A percentile compares a stretch with the other conserved stretches of the same genome.
Evolutionary conservation across 1,140 invertebrate species (phyloP).

Genomic region (Ganaspis sp.): DNA sequence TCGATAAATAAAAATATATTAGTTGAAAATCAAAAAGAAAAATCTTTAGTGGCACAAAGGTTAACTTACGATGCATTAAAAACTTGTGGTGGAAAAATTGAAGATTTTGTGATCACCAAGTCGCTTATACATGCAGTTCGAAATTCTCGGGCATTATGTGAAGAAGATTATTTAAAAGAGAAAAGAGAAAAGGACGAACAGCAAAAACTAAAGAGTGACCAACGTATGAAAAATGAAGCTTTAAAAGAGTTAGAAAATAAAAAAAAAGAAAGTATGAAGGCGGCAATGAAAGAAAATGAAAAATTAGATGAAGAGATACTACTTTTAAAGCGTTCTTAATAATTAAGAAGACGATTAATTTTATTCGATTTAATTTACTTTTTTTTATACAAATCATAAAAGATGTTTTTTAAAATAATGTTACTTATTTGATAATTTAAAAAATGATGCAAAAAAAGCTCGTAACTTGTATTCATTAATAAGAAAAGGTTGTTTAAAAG

Average conservation of each 20-base stretch:
- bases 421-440: too few species aligned
- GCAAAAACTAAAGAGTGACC: background rate
- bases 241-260: background rate
- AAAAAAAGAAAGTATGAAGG: background rate
- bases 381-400: too few species aligned
- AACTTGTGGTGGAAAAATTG: background rate
- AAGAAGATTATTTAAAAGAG: background rate
- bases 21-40: constrained; percentile 26
- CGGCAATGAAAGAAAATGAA: too few species aligned
- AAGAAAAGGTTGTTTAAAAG: too few species aligned
- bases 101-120: background rate
- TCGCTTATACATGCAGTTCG: background rate
- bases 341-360: too few species aligned
- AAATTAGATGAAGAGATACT: too few species aligned
- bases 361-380: too few species aligned
- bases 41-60: background rate
- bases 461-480: too few species aligned
- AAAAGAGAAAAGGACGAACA: background rate
- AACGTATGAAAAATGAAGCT: background rate
- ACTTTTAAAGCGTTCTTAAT: too few species aligned
- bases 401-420: too few species aligned
- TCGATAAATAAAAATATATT: constrained; percentile 17
- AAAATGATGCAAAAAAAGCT: too few species aligned
- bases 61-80: background rate
- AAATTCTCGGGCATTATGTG: background rate